Evolutionary conservation across 2,113 vertebrate species (phyloP).

Genomic region (Nycticebus coucang): DNA sequence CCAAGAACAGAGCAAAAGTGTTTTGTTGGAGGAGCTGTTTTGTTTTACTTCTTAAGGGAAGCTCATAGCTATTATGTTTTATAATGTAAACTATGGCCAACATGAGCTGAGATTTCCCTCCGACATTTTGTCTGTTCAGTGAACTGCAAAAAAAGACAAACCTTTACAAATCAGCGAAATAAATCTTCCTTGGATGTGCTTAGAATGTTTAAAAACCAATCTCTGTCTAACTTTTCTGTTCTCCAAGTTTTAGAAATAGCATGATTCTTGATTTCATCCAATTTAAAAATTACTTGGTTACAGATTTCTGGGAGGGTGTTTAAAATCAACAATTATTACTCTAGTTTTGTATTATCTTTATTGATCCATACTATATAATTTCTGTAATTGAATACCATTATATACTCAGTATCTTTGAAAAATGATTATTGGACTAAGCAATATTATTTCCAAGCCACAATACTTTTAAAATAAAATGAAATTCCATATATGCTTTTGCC

Average conservation of each 20-base stretch:
- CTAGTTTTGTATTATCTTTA: neutral
- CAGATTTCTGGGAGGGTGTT: neutral
- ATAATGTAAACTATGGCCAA: neutral
- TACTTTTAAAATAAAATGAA: constrained; percentile 24
- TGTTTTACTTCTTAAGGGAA: constrained; percentile 2
- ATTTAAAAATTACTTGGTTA: neutral
- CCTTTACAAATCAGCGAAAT: constrained; percentile 55
- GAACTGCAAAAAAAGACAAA: constrained; percentile 56
- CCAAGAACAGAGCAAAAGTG: neutral
- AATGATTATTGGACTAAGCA: neutral
- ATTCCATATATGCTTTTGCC: neutral
- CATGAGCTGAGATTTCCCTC: neutral
- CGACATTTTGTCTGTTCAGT: constrained; percentile 57
- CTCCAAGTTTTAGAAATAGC: constrained; percentile 49
- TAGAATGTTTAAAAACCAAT: constrained; percentile 47
- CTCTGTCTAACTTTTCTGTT: constrained; percentile 2
- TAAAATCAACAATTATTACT: neutral
- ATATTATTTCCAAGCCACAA: constrained; percentile 8
- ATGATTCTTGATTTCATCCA: constrained; percentile 6
- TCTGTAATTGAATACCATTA: neutral
- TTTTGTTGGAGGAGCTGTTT: neutral
- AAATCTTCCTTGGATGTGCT: neutral
- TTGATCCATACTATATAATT: neutral
- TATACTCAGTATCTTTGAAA: neutral
- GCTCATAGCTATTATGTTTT: neutral